phyloP scores from a whole-genome alignment of 2,797 vertebrate species.

The Kryptopterus vitreolus region DNA sequence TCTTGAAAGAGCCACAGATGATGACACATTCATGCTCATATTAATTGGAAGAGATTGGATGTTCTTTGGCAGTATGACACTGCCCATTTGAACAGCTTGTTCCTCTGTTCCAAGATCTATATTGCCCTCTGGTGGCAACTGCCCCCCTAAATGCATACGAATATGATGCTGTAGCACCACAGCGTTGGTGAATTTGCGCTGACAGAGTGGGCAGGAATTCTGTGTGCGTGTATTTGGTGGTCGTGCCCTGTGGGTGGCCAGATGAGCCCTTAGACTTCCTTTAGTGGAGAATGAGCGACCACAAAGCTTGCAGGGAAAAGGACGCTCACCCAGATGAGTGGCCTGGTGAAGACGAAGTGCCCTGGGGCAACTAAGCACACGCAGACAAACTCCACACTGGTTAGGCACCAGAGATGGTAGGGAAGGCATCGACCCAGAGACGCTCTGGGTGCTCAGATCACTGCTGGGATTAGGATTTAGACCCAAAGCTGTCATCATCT shows the following conservation, averaged over 20 bases:
- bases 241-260: slow-evolving; percentile 85
- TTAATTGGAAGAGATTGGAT: slow-evolving; percentile 72
- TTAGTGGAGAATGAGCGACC: slow-evolving; percentile 90
- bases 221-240: slow-evolving; percentile 82
- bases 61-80: slow-evolving; percentile 53
- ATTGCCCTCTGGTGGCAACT: slow-evolving; percentile 79
- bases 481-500: slow-evolving; percentile 79
- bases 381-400: slow-evolving; percentile 88
- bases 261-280: slow-evolving; percentile 87
- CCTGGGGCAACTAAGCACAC: slow-evolving; percentile 87
- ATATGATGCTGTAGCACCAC: slow-evolving; percentile 92
- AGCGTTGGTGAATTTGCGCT: slow-evolving; percentile 91
- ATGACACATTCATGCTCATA: slow-evolving; percentile 58
- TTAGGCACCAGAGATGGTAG: slow-evolving; percentile 74
- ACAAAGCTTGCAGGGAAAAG: slow-evolving; percentile 90
- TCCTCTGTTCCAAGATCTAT: slow-evolving; percentile 58
- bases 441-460: slow-evolving; percentile 58
- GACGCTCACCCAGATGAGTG: slow-evolving; percentile 88
- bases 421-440: slow-evolving; percentile 59
- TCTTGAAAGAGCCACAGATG: slow-evolving; percentile 54
- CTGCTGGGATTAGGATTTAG: slow-evolving; percentile 69
- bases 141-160: slow-evolving; percentile 89
- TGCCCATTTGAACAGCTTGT: slow-evolving; percentile 45
- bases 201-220: slow-evolving; percentile 90
- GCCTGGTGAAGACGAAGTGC: slow-evolving; percentile 89